Evolutionary conservation across 2,888 invertebrate species (phyloP), one percentile per base, ranked within the genome.

Genomic region (Campopleginae sp.): DNA sequence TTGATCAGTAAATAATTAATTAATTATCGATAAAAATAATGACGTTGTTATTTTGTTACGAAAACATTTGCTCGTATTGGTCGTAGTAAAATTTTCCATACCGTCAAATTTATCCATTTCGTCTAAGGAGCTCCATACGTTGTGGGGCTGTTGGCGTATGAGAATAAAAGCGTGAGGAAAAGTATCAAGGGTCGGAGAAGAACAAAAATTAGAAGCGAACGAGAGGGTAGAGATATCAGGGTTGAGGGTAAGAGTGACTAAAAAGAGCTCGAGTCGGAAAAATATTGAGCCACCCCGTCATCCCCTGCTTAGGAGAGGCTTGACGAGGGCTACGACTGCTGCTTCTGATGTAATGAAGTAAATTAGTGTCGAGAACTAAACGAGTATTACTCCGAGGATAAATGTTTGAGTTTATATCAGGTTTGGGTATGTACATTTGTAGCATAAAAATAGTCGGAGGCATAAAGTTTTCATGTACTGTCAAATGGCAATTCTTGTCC

Each of bases 121-220:
- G 17, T 3, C 4, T 17, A 6, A 17, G 66, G n/a, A 12, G 19
- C 12, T 42, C 33, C 65, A 51, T 79, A 48, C 71, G 38, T 42
- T 1, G 38, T 6, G 46, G 79, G 63, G 51, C 48, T 70, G 51
- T 71, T 70, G 48, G 61, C 84, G 51, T 77, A n/a, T 48, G 86
- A 75, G 54, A 74, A 42, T 79, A 88, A 90, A 89, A 89, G 89
- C 90, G 89, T 90, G 90, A 91, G 91, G 91, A 91, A 91, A 92
- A 92, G 91, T 77, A 80, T 76, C 79, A 76, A 31, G 72, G 77
- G 89, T 88, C 85, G 86, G 89, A 88, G 88, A 87, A 86, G 87
- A 88, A 88, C 87, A 88, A 89, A 90, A 92, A 91, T 92, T 91
- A 90, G 89, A 90, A 87, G 87, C 61, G 80, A 84, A 76, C 81